These are phyloP conservation scores for Zosterops lateralis DNA, from an alignment of 2,113 vertebrate genomes.

Conservation along the genomic window DNA sequence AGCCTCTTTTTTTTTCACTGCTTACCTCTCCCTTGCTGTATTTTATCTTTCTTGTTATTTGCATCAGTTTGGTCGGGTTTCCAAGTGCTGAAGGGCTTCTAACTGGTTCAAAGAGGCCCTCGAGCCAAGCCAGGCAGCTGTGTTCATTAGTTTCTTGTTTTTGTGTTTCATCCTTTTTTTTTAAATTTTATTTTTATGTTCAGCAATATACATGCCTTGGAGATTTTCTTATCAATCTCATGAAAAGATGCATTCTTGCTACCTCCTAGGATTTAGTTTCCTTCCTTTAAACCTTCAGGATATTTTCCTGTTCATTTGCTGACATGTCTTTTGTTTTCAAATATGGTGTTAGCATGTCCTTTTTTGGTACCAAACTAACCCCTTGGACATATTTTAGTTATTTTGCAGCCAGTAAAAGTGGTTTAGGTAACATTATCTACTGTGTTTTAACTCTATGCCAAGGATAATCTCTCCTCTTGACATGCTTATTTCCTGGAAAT, in stretches of 20 bases:
- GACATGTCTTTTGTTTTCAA: constrained; percentile 35
- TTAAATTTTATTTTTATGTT: constrained; percentile 8
- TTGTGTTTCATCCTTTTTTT: background rate
- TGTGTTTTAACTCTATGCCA: background rate
- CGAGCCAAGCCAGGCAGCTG: constrained; percentile 26
- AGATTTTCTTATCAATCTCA: constrained; percentile 32
- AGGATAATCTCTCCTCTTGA: background rate
- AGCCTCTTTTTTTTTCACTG: background rate
- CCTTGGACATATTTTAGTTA: background rate
- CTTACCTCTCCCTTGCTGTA: background rate
- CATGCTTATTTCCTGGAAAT: background rate
- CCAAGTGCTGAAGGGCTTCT: constrained; percentile 22
- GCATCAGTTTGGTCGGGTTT: background rate
- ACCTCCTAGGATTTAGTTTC: constrained; percentile 3
- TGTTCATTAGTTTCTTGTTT: constrained; percentile 44
- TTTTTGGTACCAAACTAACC: background rate
- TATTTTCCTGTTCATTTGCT: constrained; percentile 50
- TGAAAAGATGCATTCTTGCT: constrained; percentile 1
- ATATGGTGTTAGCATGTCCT: background rate
- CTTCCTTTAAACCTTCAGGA: constrained; percentile 44
- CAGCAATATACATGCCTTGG: constrained; percentile 47
- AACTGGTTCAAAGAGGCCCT: constrained; percentile 17
- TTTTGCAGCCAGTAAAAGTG: background rate
- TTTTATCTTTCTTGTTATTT: background rate
- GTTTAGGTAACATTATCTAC: constrained; percentile 1